Conservation (phyloP, 2,888 invertebrate species). For the Phortica magna region DNA sequence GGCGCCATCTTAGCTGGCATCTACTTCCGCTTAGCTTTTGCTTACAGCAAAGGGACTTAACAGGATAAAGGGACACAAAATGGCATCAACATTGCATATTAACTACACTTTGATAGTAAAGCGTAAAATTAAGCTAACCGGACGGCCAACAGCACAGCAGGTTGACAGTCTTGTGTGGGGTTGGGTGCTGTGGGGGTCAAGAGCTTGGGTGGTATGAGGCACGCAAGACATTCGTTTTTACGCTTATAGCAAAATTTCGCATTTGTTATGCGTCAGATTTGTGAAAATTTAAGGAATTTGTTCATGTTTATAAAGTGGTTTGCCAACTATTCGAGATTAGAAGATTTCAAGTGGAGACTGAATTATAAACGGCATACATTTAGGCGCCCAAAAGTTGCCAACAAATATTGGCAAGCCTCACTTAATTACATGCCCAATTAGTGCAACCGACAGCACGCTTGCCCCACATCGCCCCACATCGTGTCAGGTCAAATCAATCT, state of each 20-base stretch:
- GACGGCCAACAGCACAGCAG: too few species aligned
- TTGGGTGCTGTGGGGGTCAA: too few species aligned
- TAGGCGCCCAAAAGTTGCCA: neutral
- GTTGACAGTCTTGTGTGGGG: too few species aligned
- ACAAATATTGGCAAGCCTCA: neutral
- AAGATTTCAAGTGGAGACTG: too few species aligned
- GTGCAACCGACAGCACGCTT: neutral
- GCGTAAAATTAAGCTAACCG: conserved; percentile 46
- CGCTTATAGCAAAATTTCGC: conserved; percentile 26
- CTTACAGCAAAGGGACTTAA: conserved; percentile 33
- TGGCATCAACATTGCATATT: conserved; percentile 37
- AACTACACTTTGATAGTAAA: conserved; percentile 46
- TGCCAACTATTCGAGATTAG: neutral
- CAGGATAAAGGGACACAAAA: conserved; percentile 34
- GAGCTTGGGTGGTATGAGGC: too few species aligned
- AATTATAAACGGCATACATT: neutral
- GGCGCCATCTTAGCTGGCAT: neutral
- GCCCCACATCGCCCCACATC: too few species aligned
- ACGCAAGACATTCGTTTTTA: conserved; percentile 46
- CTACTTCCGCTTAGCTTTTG: conserved; percentile 12
- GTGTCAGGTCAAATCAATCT: too few species aligned
- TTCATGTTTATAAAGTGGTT: conserved; percentile 28
- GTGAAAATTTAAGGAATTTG: conserved; percentile 35
- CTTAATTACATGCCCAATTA: conserved; percentile 7
- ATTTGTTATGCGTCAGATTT: conserved; percentile 24